These are phyloP conservation scores for Linnaemya vulpina DNA, from an alignment of 2,888 invertebrate genomes.

Conservation along the genomic window DNA sequence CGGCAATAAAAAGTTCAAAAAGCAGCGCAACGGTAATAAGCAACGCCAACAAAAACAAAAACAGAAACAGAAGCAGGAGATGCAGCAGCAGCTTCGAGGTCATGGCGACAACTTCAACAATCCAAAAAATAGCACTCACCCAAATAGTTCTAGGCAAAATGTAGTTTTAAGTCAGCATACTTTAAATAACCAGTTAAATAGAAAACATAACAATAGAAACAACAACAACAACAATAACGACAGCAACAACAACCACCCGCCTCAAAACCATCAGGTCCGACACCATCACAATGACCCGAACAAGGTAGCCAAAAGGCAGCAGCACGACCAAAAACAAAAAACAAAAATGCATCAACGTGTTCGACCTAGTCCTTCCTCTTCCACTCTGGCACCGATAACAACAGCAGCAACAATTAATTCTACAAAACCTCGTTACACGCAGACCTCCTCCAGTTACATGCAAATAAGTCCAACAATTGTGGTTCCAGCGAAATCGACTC, in stretches of 20 bases:
- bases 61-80: conserved; percentile 71
- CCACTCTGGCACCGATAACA: conserved; percentile 68
- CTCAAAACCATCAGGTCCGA: conserved; percentile 80
- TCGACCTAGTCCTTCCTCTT: conserved; percentile 73
- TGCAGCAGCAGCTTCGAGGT: conserved; percentile 73
- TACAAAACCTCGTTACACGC: conserved; percentile 31
- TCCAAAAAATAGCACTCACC: conserved; percentile 71
- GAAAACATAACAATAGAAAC: conserved; percentile 69
- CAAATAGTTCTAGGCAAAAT: conserved; percentile 72
- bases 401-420: conserved; percentile 60
- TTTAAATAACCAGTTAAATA: conserved; percentile 74
- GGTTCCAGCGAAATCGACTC: conserved; percentile 67
- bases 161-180: conserved; percentile 71
- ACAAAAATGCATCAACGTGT: conserved; percentile 75
- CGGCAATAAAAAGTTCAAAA: conserved; percentile 73
- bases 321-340: conserved; percentile 79
- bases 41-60: conserved; percentile 72
- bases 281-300: conserved; percentile 82
- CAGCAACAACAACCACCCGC: conserved; percentile 74
- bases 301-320: conserved; percentile 79
- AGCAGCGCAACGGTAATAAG: conserved; percentile 70
- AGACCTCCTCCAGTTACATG: conserved; percentile 28
- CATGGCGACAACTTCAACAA: conserved; percentile 77
- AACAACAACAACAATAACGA: conserved; percentile 73
- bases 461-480: conserved; percentile 69